phyloP scores from a whole-genome alignment of 2,888 invertebrate genomes.

The Drosophila merina region DNA sequence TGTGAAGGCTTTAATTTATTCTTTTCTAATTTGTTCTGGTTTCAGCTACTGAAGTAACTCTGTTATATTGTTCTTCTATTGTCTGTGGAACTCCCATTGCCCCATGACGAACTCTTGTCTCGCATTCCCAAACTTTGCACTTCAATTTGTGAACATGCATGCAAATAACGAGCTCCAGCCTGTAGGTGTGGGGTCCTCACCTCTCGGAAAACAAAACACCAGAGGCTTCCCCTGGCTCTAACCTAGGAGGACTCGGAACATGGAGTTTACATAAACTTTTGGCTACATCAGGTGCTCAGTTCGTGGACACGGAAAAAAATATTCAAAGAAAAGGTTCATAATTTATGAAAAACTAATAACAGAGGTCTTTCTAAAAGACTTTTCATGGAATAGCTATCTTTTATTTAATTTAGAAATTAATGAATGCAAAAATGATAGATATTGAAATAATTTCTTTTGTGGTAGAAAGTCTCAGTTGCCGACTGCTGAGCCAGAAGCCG shows the following conservation, averaged over 20 bases:
- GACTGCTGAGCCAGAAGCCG: slow-evolving; percentile 38
- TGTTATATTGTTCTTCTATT: slow-evolving; percentile 20
- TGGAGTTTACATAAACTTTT: slow-evolving; percentile 22
- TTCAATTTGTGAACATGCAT: slow-evolving; percentile 73
- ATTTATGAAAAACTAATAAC: not conserved
- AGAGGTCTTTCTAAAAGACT: no score
- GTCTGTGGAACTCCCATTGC: slow-evolving; percentile 15
- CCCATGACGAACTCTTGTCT: slow-evolving; percentile 31
- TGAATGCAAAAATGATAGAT: not conserved
- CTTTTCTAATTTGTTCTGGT: not conserved
- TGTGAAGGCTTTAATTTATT: not conserved
- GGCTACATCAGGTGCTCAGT: slow-evolving; percentile 4
- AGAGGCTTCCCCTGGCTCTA: not conserved
- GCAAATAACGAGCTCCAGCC: slow-evolving; percentile 54
- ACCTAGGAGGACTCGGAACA: not conserved
- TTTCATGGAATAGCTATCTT: no score
- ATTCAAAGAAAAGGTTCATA: no score
- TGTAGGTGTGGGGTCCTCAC: slow-evolving; percentile 15
- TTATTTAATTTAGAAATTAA: no score
- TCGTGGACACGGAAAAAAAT: not conserved
- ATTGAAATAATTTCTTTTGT: not conserved
- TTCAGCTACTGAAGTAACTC: not conserved
- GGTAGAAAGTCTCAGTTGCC: slow-evolving; percentile 63
- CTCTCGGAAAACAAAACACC: slow-evolving; percentile 6
- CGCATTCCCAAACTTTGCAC: slow-evolving; percentile 69